Conservation (phyloP, 2,888 invertebrate species). For the Metacarcinus magister region DNA sequence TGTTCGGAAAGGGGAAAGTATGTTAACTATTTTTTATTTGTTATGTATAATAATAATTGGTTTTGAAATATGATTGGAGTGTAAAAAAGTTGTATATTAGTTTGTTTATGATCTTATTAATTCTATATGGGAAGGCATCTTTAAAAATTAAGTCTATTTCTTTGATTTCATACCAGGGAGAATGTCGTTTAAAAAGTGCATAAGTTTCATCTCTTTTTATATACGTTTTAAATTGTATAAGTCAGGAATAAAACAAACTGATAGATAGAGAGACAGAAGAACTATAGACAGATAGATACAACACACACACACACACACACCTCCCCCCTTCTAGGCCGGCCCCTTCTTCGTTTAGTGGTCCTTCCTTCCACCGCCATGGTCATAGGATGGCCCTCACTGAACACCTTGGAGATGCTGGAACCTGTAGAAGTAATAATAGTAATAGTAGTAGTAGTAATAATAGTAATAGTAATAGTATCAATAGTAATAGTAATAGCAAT, state of each 20-base stretch:
- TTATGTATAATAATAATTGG: background rate
- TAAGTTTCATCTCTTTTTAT: no score
- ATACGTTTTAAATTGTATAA: no score
- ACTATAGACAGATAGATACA: background rate
- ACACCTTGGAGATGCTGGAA: slow-evolving; percentile 76
- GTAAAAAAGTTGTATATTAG: background rate
- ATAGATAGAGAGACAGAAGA: background rate
- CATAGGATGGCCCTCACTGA: slow-evolving; percentile 76
- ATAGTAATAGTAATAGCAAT: no score
- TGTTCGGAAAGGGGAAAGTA: background rate
- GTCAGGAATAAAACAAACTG: background rate
- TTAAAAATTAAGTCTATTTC: background rate
- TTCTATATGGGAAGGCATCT: background rate
- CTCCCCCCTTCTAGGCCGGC: slow-evolving; percentile 79
- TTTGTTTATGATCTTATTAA: background rate
- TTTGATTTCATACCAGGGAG: background rate
- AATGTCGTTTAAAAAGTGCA: background rate
- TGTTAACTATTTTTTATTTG: background rate
- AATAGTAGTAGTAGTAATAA: background rate
- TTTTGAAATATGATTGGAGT: background rate
- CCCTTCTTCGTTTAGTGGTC: slow-evolving; percentile 65
- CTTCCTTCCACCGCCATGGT: slow-evolving; percentile 74
- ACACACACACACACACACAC: slow-evolving; percentile 56
- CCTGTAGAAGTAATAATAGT: slow-evolving; percentile 57
- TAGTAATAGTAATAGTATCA: background rate